Conservation (phyloP, 1,140 invertebrate species). For the Aphidius ervi region DNA sequence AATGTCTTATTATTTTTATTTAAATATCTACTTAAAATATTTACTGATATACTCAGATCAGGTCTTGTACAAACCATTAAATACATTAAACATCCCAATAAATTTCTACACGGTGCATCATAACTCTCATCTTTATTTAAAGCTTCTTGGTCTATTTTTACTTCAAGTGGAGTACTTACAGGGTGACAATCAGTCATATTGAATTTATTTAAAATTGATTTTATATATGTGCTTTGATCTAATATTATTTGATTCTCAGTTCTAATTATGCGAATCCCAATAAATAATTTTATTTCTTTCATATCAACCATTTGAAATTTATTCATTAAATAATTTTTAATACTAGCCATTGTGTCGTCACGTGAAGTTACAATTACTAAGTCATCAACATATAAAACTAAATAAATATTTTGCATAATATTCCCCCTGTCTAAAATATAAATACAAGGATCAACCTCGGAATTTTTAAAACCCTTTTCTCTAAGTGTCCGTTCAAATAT, state of each 20-base stretch:
- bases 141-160: constrained; percentile 19
- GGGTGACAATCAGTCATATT: constrained; percentile 23
- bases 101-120: constrained; percentile 15
- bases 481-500: too few relatives aligned
- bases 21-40: constrained; percentile 17
- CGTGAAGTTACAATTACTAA: constrained; percentile 14
- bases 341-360: constrained; percentile 3
- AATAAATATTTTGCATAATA: constrained; percentile 25
- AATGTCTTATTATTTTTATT: constrained; percentile 25
- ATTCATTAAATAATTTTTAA: constrained; percentile 19
- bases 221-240: constrained; percentile 17
- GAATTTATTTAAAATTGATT: constrained; percentile 20
- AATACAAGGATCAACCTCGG: too few relatives aligned
- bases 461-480: too few relatives aligned
- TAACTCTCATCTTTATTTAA: constrained; percentile 15
- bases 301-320: constrained; percentile 23
- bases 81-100: constrained; percentile 17
- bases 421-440: constrained; percentile 17
- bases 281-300: constrained; percentile 23
- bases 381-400: constrained; percentile 27
- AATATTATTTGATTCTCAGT: constrained; percentile 14
- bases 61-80: constrained; percentile 22
- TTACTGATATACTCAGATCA: constrained; percentile 16
- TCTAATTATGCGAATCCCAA: constrained; percentile 24
- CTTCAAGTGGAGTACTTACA: constrained; percentile 16